A percentile compares a stretch with the other conserved stretches of the same genome.
These are phyloP conservation scores for Listrodromus nycthemerus DNA, from an alignment of 2,888 invertebrate species.

Conservation along the genomic window DNA sequence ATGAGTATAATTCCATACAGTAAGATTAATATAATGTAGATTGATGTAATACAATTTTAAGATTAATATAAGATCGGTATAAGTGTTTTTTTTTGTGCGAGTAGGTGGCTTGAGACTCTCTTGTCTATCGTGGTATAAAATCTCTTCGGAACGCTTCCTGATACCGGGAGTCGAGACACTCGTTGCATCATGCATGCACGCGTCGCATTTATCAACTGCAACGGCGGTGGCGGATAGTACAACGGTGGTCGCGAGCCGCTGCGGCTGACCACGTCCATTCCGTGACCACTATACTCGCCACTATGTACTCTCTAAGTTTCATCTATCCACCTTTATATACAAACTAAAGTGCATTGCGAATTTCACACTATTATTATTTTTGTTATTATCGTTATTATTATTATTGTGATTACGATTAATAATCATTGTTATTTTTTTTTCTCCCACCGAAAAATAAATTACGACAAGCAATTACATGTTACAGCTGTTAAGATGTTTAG, in stretches of 20 bases:
- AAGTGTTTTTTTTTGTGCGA: too few species aligned
- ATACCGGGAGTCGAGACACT: constrained; percentile 35
- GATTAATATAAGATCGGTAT: too few species aligned
- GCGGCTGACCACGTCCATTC: constrained; percentile 45
- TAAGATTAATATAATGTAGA: too few species aligned
- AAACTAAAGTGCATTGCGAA: not conserved
- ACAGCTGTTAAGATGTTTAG: not conserved
- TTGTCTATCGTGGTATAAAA: constrained; percentile 7
- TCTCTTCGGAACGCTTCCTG: constrained; percentile 28
- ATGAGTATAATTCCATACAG: too few species aligned
- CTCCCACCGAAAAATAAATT: constrained; percentile 9
- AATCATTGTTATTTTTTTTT: not conserved
- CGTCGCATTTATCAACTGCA: constrained; percentile 33
- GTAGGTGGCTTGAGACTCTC: not conserved
- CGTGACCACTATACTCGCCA: constrained; percentile 29
- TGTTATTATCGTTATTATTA: not conserved
- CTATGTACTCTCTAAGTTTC: not conserved
- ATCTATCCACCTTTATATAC: constrained; percentile 11
- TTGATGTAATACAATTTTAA: too few species aligned
- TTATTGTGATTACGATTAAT: not conserved
- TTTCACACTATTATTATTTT: not conserved
- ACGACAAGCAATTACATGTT: constrained; percentile 9
- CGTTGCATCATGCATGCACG: constrained; percentile 42
- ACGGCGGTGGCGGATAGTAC: constrained; percentile 6
- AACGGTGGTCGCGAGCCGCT: constrained; percentile 31